These are phyloP conservation scores for Phenacoccus solenopsis DNA, from an alignment of 1,140 invertebrate species.

Conservation along the genomic window DNA sequence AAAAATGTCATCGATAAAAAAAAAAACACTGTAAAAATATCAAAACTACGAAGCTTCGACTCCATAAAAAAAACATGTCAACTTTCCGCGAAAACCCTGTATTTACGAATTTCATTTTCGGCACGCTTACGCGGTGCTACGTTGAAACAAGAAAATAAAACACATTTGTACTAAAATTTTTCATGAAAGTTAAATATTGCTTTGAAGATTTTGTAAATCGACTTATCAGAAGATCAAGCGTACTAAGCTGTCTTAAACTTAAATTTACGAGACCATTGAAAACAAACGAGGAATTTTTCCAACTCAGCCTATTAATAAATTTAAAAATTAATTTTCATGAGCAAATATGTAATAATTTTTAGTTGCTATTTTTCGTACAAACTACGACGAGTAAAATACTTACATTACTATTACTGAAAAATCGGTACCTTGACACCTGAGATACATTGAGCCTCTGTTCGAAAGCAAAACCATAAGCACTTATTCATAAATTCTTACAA, in stretches of 20 bases:
- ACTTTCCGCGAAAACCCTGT: neutral
- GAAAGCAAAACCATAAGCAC: no score
- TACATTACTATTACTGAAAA: no score
- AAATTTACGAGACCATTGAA: neutral
- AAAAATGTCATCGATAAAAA: neutral
- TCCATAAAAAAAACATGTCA: neutral
- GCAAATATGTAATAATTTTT: no score
- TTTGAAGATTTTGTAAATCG: neutral
- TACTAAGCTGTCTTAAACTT: neutral
- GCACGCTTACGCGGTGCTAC: neutral
- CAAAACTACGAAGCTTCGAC: neutral
- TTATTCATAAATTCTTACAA: no score
- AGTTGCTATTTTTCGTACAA: no score
- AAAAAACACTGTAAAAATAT: neutral
- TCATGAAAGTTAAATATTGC: neutral
- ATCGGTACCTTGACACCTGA: no score
- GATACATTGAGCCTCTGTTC: no score
- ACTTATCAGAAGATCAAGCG: neutral
- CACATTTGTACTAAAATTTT: neutral
- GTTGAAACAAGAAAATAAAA: neutral
- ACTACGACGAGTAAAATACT: neutral
- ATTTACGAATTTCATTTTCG: neutral
- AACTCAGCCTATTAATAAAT: neutral
- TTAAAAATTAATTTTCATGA: no score
- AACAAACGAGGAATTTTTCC: neutral